A percentile compares a stretch with the other conserved stretches of the same genome.
Conservation (phyloP, 1,140 invertebrate species). For the Cydia amplana region DNA sequence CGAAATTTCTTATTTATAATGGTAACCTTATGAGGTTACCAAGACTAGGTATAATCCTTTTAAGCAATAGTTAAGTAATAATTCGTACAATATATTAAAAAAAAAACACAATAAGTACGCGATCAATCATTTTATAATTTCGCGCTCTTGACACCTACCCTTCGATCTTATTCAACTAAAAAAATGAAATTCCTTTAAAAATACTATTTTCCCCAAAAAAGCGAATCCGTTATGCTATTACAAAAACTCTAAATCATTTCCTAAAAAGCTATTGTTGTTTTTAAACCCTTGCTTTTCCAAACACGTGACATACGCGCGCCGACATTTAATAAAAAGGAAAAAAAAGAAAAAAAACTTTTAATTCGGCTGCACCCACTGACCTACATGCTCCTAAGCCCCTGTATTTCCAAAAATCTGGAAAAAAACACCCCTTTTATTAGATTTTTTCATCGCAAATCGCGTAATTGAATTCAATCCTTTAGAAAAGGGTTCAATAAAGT, state of each 20-base stretch:
- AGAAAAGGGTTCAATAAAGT: slow-evolving; percentile 74
- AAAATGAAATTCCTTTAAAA: slow-evolving; percentile 40
- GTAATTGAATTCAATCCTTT: slow-evolving; percentile 77
- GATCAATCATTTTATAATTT: slow-evolving; percentile 63
- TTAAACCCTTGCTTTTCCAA: slow-evolving; percentile 72
- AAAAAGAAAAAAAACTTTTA: slow-evolving; percentile 54
- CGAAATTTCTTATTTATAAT: not conserved
- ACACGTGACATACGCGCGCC: slow-evolving; percentile 72
- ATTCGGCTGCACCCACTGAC: slow-evolving; percentile 69
- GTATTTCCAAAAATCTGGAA: slow-evolving; percentile 68
- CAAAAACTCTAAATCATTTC: slow-evolving; percentile 72
- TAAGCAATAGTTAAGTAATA: slow-evolving; percentile 3
- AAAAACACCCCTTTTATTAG: slow-evolving; percentile 67
- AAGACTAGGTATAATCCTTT: not conserved
- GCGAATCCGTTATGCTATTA: slow-evolving; percentile 64
- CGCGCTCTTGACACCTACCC: slow-evolving; percentile 53
- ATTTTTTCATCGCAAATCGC: slow-evolving; percentile 50
- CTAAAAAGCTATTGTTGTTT: slow-evolving; percentile 69
- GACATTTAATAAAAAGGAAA: slow-evolving; percentile 57
- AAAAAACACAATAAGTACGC: slow-evolving; percentile 50
- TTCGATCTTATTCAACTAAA: slow-evolving; percentile 45
- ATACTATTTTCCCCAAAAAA: slow-evolving; percentile 48
- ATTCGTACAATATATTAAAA: not conserved
- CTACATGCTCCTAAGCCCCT: slow-evolving; percentile 66
- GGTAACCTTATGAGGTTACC: not conserved